A percentile compares a stretch with the other conserved stretches of the same genome.
These are phyloP conservation scores for Athene noctua DNA, from an alignment of 2,113 vertebrate species.

Conservation along the genomic window DNA sequence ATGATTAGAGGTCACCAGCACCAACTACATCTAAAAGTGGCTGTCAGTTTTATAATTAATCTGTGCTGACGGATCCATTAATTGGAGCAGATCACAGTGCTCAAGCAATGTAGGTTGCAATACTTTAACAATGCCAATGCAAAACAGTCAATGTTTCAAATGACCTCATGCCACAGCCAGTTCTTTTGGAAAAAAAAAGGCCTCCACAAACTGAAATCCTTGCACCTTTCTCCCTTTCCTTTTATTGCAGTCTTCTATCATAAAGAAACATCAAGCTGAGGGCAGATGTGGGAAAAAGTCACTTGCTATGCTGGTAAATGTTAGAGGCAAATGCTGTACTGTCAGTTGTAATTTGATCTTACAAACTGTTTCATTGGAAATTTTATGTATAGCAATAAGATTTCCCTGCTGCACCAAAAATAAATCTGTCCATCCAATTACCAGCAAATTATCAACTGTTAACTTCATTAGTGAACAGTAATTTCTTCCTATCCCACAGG, in stretches of 20 bases:
- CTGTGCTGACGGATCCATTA: conserved; percentile 10
- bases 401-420: conserved; percentile 26
- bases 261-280: background rate
- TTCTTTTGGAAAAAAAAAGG: background rate
- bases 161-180: background rate
- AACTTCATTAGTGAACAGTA: conserved; percentile 31
- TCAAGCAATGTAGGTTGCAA: conserved; percentile 16
- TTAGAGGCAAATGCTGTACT: conserved; percentile 22
- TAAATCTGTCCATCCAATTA: conserved; percentile 62
- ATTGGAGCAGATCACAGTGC: conserved; percentile 12
- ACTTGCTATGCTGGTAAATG: conserved; percentile 46
- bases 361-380: conserved; percentile 49
- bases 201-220: background rate
- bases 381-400: conserved; percentile 48
- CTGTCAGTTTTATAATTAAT: conserved; percentile 42
- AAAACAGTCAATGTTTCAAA: background rate
- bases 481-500: background rate
- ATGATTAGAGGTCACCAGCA: conserved; percentile 1
- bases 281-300: conserved; percentile 28
- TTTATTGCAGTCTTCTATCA: background rate
- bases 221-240: background rate
- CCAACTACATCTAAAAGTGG: background rate
- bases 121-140: background rate
- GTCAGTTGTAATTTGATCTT: conserved; percentile 65
- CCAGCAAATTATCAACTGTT: conserved; percentile 43